Evolutionary conservation across 2,888 invertebrate species (phyloP).

Genomic region (Drosophila formosana): DNA sequence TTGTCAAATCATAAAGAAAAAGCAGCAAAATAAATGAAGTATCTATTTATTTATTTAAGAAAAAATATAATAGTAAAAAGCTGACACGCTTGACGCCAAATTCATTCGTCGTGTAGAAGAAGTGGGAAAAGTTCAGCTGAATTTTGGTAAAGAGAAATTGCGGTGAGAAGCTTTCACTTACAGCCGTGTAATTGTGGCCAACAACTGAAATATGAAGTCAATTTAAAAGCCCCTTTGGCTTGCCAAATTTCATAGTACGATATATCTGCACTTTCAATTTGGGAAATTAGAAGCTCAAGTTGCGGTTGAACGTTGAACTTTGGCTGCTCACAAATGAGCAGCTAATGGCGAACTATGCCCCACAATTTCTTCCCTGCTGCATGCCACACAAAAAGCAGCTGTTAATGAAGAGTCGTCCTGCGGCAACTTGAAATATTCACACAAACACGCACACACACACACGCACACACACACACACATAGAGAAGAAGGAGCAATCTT

Average conservation of each 20-base stretch:
- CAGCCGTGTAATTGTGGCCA: constrained; percentile 12
- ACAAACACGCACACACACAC: constrained; percentile 13
- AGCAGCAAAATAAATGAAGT: no score
- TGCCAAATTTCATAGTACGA: not conserved
- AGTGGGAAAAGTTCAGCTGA: no score
- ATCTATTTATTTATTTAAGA: no score
- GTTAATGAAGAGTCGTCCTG: constrained; percentile 47
- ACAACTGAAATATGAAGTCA: constrained; percentile 23
- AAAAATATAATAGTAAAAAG: no score
- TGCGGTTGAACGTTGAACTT: constrained; percentile 16
- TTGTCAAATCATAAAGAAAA: no score
- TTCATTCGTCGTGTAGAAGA: no score
- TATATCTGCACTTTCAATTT: constrained; percentile 9
- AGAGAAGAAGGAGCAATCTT: not conserved
- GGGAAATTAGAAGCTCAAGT: constrained; percentile 4
- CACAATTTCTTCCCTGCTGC: constrained; percentile 21
- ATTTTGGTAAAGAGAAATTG: no score
- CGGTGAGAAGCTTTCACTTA: not conserved
- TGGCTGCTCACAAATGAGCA: constrained; percentile 27
- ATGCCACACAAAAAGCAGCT: constrained; percentile 6
- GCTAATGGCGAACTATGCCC: constrained; percentile 56
- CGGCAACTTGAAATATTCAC: constrained; percentile 23
- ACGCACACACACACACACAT: constrained; percentile 11
- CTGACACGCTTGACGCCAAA: no score
- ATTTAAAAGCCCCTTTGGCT: constrained; percentile 9